Conservation (phyloP, 2,113 vertebrate genomes). For the Lepus europaeus region DNA sequence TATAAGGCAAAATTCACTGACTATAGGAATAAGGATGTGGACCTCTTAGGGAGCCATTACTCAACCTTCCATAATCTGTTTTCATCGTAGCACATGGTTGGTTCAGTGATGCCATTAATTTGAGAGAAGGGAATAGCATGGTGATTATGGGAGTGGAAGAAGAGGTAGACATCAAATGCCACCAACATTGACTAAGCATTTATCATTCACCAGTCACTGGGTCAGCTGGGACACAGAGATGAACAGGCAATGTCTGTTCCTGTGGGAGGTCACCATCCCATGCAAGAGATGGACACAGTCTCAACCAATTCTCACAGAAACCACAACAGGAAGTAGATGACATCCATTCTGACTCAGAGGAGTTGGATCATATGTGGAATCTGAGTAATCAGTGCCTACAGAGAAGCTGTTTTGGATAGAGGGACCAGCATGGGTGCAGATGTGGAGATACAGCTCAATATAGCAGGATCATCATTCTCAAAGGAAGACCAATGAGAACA, state of each 20-base stretch:
- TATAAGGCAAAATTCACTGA: conserved; percentile 29
- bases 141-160: not conserved
- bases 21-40: conserved; percentile 43
- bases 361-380: conserved; percentile 51
- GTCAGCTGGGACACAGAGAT: not conserved
- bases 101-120: not conserved
- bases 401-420: conserved; percentile 40
- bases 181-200: not conserved
- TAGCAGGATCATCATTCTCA: not conserved
- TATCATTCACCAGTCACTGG: too few relatives aligned
- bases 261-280: not conserved
- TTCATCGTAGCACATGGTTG: not conserved
- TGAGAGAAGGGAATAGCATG: not conserved
- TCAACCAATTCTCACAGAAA: not conserved
- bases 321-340: conserved; percentile 50
- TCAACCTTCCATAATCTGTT: conserved; percentile 29
- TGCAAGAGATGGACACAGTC: not conserved
- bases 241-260: not conserved
- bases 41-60: conserved; percentile 24
- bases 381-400: not conserved
- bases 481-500: not conserved
- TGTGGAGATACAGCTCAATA: not conserved
- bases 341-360: conserved; percentile 61
- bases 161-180: not conserved
- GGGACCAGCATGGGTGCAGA: not conserved